Base-by-base conservation (phyloP, 1,140 invertebrate genomes). In the Neodiprion pinetum region DNA sequence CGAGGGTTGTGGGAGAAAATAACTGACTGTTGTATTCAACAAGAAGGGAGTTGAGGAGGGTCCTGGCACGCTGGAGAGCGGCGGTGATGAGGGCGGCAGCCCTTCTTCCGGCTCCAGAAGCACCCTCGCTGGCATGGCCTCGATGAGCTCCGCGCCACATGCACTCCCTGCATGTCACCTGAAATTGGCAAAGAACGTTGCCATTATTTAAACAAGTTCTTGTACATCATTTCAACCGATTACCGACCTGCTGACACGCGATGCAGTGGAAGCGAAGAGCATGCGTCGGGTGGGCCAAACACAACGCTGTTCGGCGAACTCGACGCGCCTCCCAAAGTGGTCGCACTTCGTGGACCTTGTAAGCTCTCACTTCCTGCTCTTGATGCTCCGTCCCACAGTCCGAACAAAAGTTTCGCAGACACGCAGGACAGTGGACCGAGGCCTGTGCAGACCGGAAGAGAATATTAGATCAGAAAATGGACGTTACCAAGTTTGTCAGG, bases 381-480 rank as follows among this genome's bases (percentile, higher is more conserved):
- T 84, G 77, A 72, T 90, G 89, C 69, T 88, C 82, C 48, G 78
- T 76, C 8, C 82, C 83, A 70, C 89, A 90, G 40, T 86, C 80
- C n/a, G 75, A 75, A 74, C 89, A 90, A 48, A 89, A 86, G 76
- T 88, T 89, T 50, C 85, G 77, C 0, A 88, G 82, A 74, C 89
- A 90, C 9, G 81, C 83, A 14, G 85, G 80, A 74, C 89, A 90
- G 40, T 88, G 86, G 48, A 85, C 80, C 47, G 84, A 82, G 10
- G 87, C 88, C 86, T 88, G 67, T 7, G 5, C 5, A 40, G 1
- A 1, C 0, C 5, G 74, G 71, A 76, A 61, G 9, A 61, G 53
- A 61, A 61, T 17, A 9, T 12, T 61, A 5, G 5, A 40, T 40
- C 28, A 40, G 1, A 65, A 72, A 72, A 67, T 48, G 11, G 53